A percentile compares a stretch with the other conserved stretches of the same genome.
phyloP scores from a whole-genome alignment of 2,113 vertebrate species.

The Mohoua ochrocephala region DNA sequence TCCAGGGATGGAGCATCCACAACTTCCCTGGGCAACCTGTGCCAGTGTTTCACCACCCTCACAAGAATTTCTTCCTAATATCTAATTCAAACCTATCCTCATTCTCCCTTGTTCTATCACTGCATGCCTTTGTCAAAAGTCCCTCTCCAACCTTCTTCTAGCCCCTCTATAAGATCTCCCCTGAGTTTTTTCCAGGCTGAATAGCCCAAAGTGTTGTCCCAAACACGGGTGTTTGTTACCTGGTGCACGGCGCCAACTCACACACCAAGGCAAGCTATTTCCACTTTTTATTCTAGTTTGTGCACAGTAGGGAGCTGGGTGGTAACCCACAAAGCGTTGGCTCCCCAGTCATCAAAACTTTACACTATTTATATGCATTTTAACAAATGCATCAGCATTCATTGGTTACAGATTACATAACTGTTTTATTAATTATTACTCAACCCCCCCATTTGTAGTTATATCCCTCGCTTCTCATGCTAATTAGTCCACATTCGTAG shows the following conservation, averaged over 20 bases:
- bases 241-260: background rate
- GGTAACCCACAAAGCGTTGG: background rate
- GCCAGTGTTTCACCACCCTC: background rate
- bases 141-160: background rate
- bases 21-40: background rate
- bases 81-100: background rate
- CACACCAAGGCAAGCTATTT: background rate
- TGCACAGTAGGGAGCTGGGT: background rate
- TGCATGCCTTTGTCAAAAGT: background rate
- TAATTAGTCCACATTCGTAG: fast-evolving
- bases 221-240: background rate
- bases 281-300: background rate
- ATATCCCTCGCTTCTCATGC: background rate
- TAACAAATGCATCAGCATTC: background rate
- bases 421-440: background rate
- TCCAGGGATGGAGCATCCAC: background rate
- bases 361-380: background rate
- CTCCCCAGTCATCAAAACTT: background rate
- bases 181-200: background rate
- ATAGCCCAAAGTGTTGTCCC: background rate
- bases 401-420: background rate
- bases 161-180: background rate
- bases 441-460: background rate
- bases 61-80: background rate
- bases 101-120: background rate